phyloP scores from a whole-genome alignment of 2,113 vertebrate genomes.

The Dicrurus megarhynchus region DNA sequence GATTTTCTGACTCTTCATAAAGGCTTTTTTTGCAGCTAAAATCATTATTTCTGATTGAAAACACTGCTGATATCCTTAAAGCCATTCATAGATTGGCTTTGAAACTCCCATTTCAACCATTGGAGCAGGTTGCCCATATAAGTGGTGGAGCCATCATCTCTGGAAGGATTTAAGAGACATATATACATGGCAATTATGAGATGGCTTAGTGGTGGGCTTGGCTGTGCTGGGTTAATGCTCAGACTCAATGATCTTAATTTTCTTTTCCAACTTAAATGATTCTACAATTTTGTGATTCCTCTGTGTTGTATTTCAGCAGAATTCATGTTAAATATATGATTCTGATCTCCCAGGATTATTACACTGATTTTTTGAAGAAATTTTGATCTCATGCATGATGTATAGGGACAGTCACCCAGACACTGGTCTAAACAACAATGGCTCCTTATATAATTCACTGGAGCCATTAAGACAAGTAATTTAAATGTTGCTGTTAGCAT shows the following conservation, averaged over 20 bases:
- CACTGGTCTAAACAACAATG: background rate
- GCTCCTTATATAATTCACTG: background rate
- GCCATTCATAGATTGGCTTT: background rate
- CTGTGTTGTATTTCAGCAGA: background rate
- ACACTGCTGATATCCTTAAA: background rate
- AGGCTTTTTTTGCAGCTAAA: background rate
- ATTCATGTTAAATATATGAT: background rate
- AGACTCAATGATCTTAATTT: background rate
- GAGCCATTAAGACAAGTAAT: background rate
- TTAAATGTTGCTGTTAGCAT: background rate
- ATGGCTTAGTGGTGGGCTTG: background rate
- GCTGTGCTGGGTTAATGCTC: background rate
- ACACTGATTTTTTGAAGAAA: background rate
- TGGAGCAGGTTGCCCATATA: background rate
- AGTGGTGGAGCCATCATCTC: no score
- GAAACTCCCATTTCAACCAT: background rate
- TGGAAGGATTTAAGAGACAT: background rate
- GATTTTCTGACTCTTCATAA: background rate
- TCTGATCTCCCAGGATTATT: background rate
- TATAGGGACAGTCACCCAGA: background rate
- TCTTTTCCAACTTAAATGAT: background rate
- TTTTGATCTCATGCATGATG: background rate
- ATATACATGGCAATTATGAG: accelerated
- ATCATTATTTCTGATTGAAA: background rate
- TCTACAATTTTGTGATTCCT: background rate